phyloP scores from a whole-genome alignment of 2,113 vertebrate species.

The Neodontobutis hainanensis region DNA sequence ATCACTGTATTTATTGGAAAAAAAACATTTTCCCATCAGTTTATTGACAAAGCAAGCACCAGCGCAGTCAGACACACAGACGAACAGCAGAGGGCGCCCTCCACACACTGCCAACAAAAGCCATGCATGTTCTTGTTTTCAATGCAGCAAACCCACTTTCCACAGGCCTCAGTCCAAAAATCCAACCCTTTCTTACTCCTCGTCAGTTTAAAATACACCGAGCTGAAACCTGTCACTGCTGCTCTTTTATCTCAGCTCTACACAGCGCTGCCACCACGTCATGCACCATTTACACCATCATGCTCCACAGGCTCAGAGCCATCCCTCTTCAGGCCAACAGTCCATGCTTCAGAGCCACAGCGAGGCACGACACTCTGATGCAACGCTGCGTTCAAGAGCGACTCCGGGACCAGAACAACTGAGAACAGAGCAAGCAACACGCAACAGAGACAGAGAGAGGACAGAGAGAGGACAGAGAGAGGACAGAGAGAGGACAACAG shows the following conservation, averaged over 20 bases:
- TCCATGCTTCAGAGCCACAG: not conserved
- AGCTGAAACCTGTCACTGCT: not conserved
- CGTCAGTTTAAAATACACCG: not conserved
- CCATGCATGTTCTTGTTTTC: not conserved
- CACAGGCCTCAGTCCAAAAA: too few species aligned
- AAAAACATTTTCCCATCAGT: too few species aligned
- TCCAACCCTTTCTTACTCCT: too few species aligned
- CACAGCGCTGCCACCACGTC: not conserved
- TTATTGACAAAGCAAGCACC: slow-evolving; percentile 1
- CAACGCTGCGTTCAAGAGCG: not conserved
- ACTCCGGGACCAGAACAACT: not conserved
- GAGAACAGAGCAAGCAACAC: not conserved
- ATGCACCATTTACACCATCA: not conserved
- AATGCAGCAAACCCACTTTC: too few species aligned
- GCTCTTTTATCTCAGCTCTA: not conserved
- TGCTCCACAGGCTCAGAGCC: not conserved
- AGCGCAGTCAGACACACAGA: not conserved
- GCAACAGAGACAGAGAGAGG: not conserved
- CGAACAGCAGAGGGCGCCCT: not conserved
- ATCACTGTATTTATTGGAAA: not conserved
- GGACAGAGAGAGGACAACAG: too few species aligned
- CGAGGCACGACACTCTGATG: not conserved
- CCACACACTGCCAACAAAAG: not conserved
- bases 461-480: not conserved
- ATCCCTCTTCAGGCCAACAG: not conserved